These are phyloP conservation scores for Acanthococcus lagerstroemiae DNA, from an alignment of 2,888 invertebrate species.

Conservation along the genomic window DNA sequence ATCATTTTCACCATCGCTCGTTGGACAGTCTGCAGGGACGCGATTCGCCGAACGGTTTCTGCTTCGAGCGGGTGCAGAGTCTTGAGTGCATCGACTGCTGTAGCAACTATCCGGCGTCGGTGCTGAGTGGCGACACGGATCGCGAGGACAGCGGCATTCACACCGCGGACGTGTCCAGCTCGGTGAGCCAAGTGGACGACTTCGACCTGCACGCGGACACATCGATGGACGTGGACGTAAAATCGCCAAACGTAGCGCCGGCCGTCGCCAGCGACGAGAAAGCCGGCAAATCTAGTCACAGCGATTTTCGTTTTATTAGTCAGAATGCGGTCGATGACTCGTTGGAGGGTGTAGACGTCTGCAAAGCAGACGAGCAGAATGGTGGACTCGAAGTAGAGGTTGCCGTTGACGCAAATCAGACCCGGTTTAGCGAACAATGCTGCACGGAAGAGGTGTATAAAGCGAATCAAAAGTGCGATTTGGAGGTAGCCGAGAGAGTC, in stretches of 20 bases:
- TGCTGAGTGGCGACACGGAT: conserved; percentile 41
- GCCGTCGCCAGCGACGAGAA: neutral
- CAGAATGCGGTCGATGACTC: too few relatives aligned
- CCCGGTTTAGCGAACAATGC: too few relatives aligned
- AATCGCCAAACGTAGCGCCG: neutral
- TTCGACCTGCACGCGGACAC: conserved; percentile 37
- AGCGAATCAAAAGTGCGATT: too few relatives aligned
- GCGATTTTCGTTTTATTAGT: conserved; percentile 12
- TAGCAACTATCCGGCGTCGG: conserved; percentile 47
- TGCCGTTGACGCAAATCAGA: too few relatives aligned
- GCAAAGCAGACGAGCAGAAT: too few relatives aligned
- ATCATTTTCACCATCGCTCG: conserved; percentile 45
- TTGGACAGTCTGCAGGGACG: conserved; percentile 47
- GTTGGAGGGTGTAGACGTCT: too few relatives aligned
- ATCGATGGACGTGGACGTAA: conserved; percentile 16
- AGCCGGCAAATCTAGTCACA: conserved; percentile 21
- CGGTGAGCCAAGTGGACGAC: conserved; percentile 62
- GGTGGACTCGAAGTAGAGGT: too few relatives aligned
- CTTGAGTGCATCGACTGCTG: conserved; percentile 27
- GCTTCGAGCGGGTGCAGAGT: conserved; percentile 47
- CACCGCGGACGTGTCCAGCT: conserved; percentile 66
- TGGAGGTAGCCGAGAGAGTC: too few relatives aligned
- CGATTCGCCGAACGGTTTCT: conserved; percentile 16
- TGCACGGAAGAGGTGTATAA: too few relatives aligned
- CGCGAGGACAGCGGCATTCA: conserved; percentile 67